A percentile compares a stretch with the other conserved stretches of the same genome.
Conservation (phyloP, 2,888 invertebrate species). For the Peribatodes rhomboidaria region DNA sequence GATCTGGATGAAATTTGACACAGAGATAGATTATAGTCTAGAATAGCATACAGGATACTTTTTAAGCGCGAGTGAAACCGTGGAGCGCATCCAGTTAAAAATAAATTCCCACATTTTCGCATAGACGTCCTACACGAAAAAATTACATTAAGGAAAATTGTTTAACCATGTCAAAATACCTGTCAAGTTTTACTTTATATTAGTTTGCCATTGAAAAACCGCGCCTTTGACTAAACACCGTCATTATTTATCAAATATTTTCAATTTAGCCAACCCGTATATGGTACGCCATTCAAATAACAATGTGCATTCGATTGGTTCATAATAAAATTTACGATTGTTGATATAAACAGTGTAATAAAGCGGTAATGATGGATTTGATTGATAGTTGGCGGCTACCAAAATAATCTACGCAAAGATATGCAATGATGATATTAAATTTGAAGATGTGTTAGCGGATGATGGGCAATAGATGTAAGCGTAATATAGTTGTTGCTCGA, state of each 20-base stretch:
- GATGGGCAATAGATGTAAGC: background rate
- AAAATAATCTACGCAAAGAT: conserved; percentile 33
- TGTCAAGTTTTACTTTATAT: conserved; percentile 1
- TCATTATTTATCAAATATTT: conserved; percentile 20
- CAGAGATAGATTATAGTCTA: no score
- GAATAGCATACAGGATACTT: no score
- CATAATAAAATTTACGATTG: conserved; percentile 35
- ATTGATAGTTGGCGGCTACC: conserved; percentile 48
- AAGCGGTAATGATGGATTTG: conserved; percentile 46
- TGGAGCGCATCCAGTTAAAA: no score
- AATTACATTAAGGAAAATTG: background rate
- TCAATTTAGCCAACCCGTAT: conserved; percentile 25
- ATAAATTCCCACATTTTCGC: background rate
- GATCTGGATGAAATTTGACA: no score
- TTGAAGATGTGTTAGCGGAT: background rate
- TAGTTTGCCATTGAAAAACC: conserved; percentile 17
- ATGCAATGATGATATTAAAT: background rate
- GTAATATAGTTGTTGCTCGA: no score
- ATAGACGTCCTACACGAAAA: background rate
- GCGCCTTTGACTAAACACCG: conserved; percentile 15
- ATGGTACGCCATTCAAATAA: conserved; percentile 26
- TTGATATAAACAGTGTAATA: conserved; percentile 36
- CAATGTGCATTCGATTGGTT: conserved; percentile 19
- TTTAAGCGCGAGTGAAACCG: no score
- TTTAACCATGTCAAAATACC: conserved; percentile 1